Conservation (phyloP, 2,888 invertebrate species). For the Calliopum simillimum region DNA sequence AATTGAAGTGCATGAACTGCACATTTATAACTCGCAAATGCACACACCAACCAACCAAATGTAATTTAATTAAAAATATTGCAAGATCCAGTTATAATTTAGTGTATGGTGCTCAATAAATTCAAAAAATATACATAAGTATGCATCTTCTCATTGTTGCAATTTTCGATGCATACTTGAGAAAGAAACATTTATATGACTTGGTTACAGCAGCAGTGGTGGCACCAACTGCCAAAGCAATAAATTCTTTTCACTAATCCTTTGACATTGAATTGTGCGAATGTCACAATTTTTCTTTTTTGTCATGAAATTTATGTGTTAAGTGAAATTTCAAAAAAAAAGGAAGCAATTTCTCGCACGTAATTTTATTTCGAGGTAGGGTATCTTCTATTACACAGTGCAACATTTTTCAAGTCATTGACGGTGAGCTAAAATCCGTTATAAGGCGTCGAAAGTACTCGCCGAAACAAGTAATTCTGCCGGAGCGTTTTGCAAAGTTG, state of each 20-base stretch:
- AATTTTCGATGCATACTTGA: no score
- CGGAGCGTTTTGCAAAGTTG: no score
- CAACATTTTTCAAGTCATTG: no score
- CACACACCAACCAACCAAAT: neutral
- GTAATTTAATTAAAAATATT: constrained; percentile 34
- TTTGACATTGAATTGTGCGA: constrained; percentile 42
- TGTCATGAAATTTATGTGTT: constrained; percentile 23
- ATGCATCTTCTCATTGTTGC: neutral
- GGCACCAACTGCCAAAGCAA: constrained; percentile 22
- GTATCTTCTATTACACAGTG: no score
- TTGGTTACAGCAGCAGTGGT: neutral
- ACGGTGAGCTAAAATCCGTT: no score
- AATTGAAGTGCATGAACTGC: constrained; percentile 13
- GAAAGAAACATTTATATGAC: no score
- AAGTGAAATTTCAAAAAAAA: no score
- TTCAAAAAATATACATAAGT: constrained; percentile 32
- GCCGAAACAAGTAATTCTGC: no score
- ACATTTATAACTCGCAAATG: neutral
- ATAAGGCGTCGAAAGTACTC: no score
- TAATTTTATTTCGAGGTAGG: no score
- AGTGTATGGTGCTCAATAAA: constrained; percentile 41
- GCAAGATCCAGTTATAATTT: constrained; percentile 44
- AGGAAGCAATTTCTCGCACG: no score
- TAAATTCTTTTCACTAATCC: constrained; percentile 47
- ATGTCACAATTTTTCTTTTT: constrained; percentile 31